These are phyloP conservation scores for Lepidothrix coronata DNA, from an alignment of 2,113 vertebrate genomes.

Conservation along the genomic window DNA sequence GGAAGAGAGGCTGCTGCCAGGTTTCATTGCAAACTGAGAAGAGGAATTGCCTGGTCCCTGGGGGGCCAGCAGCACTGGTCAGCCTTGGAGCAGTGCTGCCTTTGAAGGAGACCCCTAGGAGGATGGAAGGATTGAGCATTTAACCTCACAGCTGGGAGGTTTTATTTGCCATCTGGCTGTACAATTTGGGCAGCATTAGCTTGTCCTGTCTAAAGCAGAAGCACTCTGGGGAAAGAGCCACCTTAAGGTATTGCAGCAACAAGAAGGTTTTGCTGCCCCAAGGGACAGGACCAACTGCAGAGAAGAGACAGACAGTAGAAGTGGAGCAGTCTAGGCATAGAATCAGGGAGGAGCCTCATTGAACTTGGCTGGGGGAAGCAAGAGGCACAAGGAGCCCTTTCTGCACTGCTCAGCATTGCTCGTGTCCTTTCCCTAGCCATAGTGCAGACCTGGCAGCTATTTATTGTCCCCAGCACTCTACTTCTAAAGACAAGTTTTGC, in stretches of 20 bases:
- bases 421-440: fast-evolving
- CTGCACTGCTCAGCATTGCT: not conserved
- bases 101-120: not conserved
- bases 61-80: fast-evolving
- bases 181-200: not conserved
- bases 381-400: not conserved
- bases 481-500: not conserved
- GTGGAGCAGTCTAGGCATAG: not conserved
- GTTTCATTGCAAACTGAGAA: not conserved
- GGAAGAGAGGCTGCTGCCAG: not conserved
- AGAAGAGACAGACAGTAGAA: not conserved
- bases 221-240: not conserved
- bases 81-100: not conserved
- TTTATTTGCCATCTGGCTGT: not conserved
- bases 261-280: not conserved
- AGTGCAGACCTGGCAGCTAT: fast-evolving
- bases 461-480: not conserved
- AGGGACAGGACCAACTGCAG: not conserved
- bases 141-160: not conserved
- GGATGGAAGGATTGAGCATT: not conserved
- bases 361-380: not conserved
- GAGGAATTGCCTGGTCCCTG: fast-evolving
- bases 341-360: not conserved
- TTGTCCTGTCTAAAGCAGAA: not conserved
- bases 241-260: not conserved